A percentile compares a stretch with the other conserved stretches of the same genome.
phyloP scores from a whole-genome alignment of 2,888 invertebrate species.

The Pachycephus smyrnensis region DNA sequence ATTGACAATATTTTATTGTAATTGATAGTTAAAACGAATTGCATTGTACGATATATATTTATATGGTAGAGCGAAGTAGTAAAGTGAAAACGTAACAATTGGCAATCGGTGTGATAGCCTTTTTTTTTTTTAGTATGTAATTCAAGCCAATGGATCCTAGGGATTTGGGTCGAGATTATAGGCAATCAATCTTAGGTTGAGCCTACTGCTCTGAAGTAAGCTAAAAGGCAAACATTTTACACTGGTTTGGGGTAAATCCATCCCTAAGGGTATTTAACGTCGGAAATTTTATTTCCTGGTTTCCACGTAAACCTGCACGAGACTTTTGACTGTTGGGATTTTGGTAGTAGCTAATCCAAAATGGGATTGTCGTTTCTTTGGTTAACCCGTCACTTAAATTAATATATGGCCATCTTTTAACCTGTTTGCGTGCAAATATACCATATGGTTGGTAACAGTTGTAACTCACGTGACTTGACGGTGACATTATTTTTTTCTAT shows the following conservation, averaged over 20 bases:
- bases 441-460: background rate
- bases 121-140: background rate
- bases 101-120: too few relatives aligned
- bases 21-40: background rate
- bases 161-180: background rate
- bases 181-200: background rate
- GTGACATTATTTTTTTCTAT: background rate
- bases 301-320: background rate
- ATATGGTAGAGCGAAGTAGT: background rate
- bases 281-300: background rate
- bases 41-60: background rate
- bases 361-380: background rate
- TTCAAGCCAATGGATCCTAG: background rate
- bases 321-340: background rate
- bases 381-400: background rate
- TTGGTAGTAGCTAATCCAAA: background rate
- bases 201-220: background rate
- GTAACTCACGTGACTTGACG: background rate
- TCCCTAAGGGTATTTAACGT: background rate
- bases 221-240: background rate
- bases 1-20: background rate
- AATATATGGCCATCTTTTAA: background rate
- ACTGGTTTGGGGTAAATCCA: background rate
- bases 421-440: background rate
- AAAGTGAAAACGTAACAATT: background rate